Conservation (phyloP, 64 coral and sea anemone species). For the Pocillopora damicornis region DNA sequence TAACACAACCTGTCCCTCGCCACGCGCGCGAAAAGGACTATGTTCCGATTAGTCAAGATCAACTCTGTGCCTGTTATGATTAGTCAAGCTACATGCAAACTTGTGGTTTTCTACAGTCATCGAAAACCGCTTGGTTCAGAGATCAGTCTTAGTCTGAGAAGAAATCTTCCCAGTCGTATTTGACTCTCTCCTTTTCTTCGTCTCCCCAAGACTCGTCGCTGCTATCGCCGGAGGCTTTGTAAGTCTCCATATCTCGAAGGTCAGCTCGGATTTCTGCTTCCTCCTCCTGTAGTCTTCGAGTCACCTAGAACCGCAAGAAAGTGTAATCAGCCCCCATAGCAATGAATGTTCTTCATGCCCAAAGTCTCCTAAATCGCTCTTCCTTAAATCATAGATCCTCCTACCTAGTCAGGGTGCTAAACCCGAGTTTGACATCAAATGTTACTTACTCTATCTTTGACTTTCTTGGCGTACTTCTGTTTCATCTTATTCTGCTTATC, state of each 20-base stretch:
- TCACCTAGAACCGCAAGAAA: not conserved
- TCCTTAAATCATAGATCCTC: too few relatives aligned
- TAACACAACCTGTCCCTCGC: too few relatives aligned
- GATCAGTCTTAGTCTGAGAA: not conserved
- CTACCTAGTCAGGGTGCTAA: too few relatives aligned
- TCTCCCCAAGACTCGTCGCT: constrained; percentile 17
- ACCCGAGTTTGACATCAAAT: not conserved
- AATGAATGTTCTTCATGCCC: not conserved
- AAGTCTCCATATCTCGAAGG: constrained; percentile 1
- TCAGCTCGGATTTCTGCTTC: not conserved
- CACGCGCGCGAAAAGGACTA: too few relatives aligned
- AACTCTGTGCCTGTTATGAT: not conserved
- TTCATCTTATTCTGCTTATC: constrained; percentile 10
- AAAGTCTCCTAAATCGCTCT: not conserved
- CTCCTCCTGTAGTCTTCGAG: not conserved
- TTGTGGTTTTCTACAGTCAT: not conserved
- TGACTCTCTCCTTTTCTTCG: not conserved
- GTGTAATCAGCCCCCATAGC: not conserved
- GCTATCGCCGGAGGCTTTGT: not conserved
- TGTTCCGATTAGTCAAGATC: too few relatives aligned
- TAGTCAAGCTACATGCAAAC: not conserved
- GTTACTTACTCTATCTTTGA: not conserved
- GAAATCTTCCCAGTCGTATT: constrained; percentile 13
- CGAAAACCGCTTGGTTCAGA: not conserved
- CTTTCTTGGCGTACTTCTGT: constrained; percentile 4